Evolutionary conservation across 2,113 vertebrate genomes (phyloP), one percentile per base, ranked within the genome.

Genomic region (Atractosteus spatula): DNA sequence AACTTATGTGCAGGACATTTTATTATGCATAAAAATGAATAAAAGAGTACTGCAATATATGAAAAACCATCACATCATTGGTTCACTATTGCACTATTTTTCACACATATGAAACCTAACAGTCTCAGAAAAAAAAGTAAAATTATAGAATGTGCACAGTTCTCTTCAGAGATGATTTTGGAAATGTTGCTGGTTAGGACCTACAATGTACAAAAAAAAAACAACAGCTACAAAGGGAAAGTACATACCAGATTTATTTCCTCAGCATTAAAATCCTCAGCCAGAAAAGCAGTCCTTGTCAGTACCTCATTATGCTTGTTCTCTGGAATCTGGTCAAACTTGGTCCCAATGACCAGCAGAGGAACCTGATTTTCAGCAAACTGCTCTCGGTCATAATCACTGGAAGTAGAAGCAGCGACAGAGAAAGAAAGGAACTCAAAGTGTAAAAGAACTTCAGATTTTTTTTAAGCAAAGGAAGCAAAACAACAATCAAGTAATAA

Each of bases 221-320:
- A n/a, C 5, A 11, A 13, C 57, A 59, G 14, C 11, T n/a, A 59
- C 5, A 59, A 13, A n/a, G 57, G 57, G n/a, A 5, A n/a, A 11
- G 13, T 8, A 83, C 94, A 41, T 72, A 99, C 97, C 75, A 99
- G 91, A 88, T 99, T 98, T 75, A 99, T 99, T 85, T 99, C 97
- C 83, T 99, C 97, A 51, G 97, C 96, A 55, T 95, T 96, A 83
- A 99, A 99, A 88, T 99, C 97, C 81, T 99, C 97, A 70, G 97
- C 97, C 71, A 99, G 83, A 83, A 99, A 99, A 71, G 92, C 93
- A 2, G 95, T 99, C 75, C 97, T 91, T n/a, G 86, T 96, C 81
- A 99, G 92, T 73, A 99, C 96, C 45, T 98, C 96, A 79, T 85
- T 95, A 56, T 96, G 92, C 77, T 99, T 98, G 67, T 82, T 87